Base-by-base conservation (phyloP, 2,797 vertebrate genomes). In the Labroides dimidiatus region DNA sequence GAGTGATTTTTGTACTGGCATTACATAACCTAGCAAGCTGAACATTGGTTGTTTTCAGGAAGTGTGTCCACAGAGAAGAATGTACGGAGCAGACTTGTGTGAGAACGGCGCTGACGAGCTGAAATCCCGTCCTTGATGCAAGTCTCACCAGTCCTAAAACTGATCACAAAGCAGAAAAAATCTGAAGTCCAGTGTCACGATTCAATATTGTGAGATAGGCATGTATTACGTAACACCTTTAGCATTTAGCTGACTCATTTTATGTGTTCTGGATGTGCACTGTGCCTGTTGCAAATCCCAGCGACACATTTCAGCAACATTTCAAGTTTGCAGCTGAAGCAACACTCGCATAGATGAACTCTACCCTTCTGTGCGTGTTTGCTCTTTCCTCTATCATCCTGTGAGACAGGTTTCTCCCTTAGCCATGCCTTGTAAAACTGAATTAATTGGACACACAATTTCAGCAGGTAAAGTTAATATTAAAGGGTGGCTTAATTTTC, bases 1-100 rank as follows among this genome's bases (percentile, higher is more conserved):
- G 43, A 60, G 41, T 70, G 44, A 56, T 86, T 33, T 78, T 73
- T 77, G 39, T 51, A 36, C 30, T 77, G 69, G 49, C 64, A 80
- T 91, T 91, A 82, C 80, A 89, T 87, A 92, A 92, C 64, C 20
- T n/a, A 49, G 48, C 48, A 6, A 57, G 53, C 69, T 43, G 53
- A 76, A 85, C 77, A 84, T 80, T 42, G 80, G 54, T 73, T 89
- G 65, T 86, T 88, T 88, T 89, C 72, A 67, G 81, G 77, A 86
- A 89, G 64, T 81, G 83, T 86, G 76, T 84, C 70, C 62, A 59
- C 64, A 6, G 43, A 54, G 47, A 81, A 72, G 76, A 89, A 84
- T 86, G 85, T 78, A 64, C 64, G 60, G 71, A 76, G n/a, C 67
- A 74, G 69, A 69, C 68, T 72, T 85, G 67, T 63, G 61, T 10